A percentile compares a stretch with the other conserved stretches of the same genome.
phyloP scores from a whole-genome alignment of 2,888 invertebrate genomes.

The Melanostoma scalare region DNA sequence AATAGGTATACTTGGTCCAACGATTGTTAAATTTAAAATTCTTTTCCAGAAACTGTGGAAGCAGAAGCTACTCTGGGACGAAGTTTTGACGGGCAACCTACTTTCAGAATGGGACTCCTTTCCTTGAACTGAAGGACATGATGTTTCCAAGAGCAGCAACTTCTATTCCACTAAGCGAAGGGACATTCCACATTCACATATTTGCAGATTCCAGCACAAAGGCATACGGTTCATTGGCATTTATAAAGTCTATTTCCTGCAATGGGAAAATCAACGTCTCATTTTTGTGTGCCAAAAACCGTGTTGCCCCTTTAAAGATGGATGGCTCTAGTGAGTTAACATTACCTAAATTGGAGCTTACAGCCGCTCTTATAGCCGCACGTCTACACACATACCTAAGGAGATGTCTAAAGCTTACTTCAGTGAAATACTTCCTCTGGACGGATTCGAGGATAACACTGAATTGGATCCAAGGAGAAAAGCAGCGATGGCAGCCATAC shows the following conservation, averaged over 20 bases:
- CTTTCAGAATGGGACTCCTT: slow-evolving; percentile 20
- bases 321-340: slow-evolving; percentile 16
- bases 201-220: slow-evolving; percentile 17
- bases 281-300: slow-evolving; percentile 3
- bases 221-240: slow-evolving; percentile 10
- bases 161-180: background rate
- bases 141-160: background rate
- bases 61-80: slow-evolving; percentile 21
- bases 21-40: slow-evolving; percentile 22
- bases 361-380: slow-evolving; percentile 15
- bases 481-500: slow-evolving; percentile 7
- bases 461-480: background rate
- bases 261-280: background rate
- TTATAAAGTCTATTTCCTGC: background rate
- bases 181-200: slow-evolving; percentile 7
- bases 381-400: background rate
- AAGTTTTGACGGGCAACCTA: background rate
- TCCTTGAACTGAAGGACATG: slow-evolving; percentile 36
- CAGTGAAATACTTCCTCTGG: background rate
- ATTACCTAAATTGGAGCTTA: background rate
- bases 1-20: slow-evolving; percentile 30
- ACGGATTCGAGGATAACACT: slow-evolving; percentile 4
- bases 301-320: slow-evolving; percentile 5
- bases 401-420: background rate
- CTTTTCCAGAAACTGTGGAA: slow-evolving; percentile 25